Base-by-base conservation (phyloP, 2,113 vertebrate species). In the Gymnobelideus leadbeateri region DNA sequence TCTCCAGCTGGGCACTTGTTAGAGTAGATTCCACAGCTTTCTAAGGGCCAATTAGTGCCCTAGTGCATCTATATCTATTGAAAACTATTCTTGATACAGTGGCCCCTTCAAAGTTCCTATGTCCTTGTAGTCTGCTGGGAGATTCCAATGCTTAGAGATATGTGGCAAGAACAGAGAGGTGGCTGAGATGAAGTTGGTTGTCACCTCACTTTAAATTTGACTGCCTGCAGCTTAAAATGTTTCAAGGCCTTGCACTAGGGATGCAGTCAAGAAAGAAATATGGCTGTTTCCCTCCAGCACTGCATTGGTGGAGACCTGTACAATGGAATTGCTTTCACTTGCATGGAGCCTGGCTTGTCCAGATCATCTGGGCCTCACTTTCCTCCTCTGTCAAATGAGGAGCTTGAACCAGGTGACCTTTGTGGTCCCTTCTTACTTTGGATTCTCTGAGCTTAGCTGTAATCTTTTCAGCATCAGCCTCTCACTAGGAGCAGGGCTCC, bases 241-340 rank as follows among this genome's bases (percentile, higher is more conserved):
- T 90, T 61, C 91, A 96, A 90, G 23, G 95, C 3, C 46, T 92
- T 43, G 0, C 68, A n/a, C 37, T 84, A 16, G 68, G 68, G 68
- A 37, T 43, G n/a, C 90, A 84, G 31, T 92, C 31, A 68, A 23
- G 96, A 49, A 55, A 84, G 52, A 31, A n/a, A 1, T 94, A 28
- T 91, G 89, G 91, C 92, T 95, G 7, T 12, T 95, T 95, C 84
- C 84, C 23, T 91, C n/a, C 6, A 37, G 92, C 96, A 95, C 94
- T 51, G 89, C n/a, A 95, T 89, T 23, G 93, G 0, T 91, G 92
- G 93, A 93, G 25, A 89, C 95, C 68, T 93, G 94, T 92, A 31
- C 49, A 96, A 91, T 92, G 1, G 12, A 97, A 96, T 5, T 94
- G 53, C 91, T 91, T n/a, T 92, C 23, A 11, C 49, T 31, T 92